Percentiles rank a stretch among this genome's conserved stretches.
Evolutionary conservation across 2,797 vertebrate genomes (phyloP).

Genomic region (Psittacula derbiana): DNA sequence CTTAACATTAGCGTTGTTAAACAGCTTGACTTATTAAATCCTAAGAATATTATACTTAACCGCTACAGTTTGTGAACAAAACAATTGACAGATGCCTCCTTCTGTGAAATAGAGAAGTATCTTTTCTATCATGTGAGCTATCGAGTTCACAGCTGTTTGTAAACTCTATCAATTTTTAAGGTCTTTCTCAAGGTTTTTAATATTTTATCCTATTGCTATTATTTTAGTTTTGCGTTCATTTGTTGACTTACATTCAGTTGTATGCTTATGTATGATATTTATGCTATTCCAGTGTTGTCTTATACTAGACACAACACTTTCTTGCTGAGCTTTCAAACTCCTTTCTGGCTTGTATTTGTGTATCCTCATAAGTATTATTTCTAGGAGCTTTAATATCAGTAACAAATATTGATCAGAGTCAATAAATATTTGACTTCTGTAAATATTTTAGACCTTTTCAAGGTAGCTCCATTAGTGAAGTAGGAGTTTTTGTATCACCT

Average conservation of each 20-base stretch:
- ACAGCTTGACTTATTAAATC: no score
- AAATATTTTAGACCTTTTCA: not conserved
- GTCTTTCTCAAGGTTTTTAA: not conserved
- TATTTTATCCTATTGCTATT: not conserved
- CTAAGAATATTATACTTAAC: not conserved
- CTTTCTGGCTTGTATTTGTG: not conserved
- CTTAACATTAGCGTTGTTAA: not conserved
- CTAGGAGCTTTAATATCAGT: not conserved
- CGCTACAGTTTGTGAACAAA: not conserved
- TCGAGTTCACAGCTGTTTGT: not conserved
- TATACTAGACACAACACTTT: not conserved
- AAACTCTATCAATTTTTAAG: not conserved
- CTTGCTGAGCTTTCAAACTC: not conserved
- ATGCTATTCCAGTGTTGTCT: not conserved
- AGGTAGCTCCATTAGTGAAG: not conserved
- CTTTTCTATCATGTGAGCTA: not conserved
- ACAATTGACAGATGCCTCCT: fast-evolving
- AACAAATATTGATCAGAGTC: not conserved
- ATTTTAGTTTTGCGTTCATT: not conserved
- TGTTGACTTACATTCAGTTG: not conserved
- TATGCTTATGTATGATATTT: not conserved
- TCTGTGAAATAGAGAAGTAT: not conserved
- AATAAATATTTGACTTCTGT: not conserved
- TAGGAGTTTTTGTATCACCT: not conserved
- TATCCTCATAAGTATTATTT: not conserved